Percentiles rank a stretch among this genome's conserved stretches.
Conservation (phyloP, 2,797 vertebrate species). For the Cygnus olor region DNA sequence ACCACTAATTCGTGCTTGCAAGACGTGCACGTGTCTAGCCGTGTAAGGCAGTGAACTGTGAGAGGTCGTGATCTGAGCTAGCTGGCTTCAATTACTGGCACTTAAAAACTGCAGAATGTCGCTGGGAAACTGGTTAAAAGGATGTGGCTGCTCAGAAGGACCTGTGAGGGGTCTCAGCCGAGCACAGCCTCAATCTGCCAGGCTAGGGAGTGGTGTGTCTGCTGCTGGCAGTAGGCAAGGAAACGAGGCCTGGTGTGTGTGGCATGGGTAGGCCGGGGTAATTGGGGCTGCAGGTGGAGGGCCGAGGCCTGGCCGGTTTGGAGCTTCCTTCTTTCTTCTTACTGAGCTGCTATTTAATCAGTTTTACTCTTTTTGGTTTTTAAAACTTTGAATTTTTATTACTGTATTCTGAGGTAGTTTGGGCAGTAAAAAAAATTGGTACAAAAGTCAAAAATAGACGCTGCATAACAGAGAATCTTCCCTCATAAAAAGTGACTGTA, state of each 20-base stretch:
- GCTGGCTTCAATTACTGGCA: neutral
- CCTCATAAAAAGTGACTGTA: neutral
- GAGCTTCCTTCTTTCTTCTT: neutral
- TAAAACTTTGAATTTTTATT: neutral
- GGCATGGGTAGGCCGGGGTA: neutral
- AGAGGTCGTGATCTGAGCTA: neutral
- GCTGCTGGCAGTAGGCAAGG: neutral
- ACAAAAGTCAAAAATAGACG: neutral
- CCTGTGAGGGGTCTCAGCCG: rapidly evolving
- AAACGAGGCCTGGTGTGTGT: rapidly evolving
- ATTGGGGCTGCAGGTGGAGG: rapidly evolving
- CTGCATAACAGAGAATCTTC: rapidly evolving
- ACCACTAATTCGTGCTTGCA: neutral
- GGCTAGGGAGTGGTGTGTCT: neutral
- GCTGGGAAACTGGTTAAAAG: neutral
- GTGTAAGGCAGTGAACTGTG: neutral
- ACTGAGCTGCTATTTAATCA: neutral
- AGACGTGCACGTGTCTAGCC: rapidly evolving
- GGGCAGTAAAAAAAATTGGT: neutral
- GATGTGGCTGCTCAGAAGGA: neutral
- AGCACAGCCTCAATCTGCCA: rapidly evolving
- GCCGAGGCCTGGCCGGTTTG: neutral
- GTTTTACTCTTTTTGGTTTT: neutral
- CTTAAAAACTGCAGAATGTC: neutral
- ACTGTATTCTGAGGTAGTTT: neutral